Conservation (phyloP, 2,113 vertebrate species). For the Egretta garzetta region DNA sequence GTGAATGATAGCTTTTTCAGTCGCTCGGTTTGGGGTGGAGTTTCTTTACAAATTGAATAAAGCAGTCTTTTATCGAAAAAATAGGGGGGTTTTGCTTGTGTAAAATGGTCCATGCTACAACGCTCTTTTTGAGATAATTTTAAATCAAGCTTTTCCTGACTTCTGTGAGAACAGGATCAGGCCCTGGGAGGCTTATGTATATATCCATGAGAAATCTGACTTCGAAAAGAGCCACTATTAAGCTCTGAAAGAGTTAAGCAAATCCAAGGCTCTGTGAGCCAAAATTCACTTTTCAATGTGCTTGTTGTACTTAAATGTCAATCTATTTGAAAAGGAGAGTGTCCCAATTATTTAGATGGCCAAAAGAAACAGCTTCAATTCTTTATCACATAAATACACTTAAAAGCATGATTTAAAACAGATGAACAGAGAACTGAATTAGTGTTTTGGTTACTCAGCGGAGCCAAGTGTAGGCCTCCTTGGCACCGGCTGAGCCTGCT, state of each 20-base stretch:
- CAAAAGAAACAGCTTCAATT: slow-evolving; percentile 75
- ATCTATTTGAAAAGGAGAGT: slow-evolving; percentile 65
- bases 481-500: not conserved
- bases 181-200: not conserved
- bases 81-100: not conserved
- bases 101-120: not conserved
- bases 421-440: slow-evolving; percentile 62
- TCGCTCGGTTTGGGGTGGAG: not conserved
- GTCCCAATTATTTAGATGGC: slow-evolving; percentile 69
- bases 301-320: slow-evolving; percentile 66
- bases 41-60: not conserved
- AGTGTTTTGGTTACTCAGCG: slow-evolving; percentile 15
- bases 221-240: slow-evolving; percentile 2
- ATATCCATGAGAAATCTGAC: slow-evolving; percentile 10
- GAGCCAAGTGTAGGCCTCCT: not conserved
- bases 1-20: not conserved
- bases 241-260: slow-evolving; percentile 51
- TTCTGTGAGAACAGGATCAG: not conserved
- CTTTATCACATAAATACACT: slow-evolving; percentile 74
- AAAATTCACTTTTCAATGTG: slow-evolving; percentile 60
- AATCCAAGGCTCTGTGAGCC: slow-evolving; percentile 19
- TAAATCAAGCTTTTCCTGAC: not conserved
- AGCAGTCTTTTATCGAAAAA: not conserved
- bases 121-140: not conserved
- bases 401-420: slow-evolving; percentile 72